A percentile compares a stretch with the other conserved stretches of the same genome.
Evolutionary conservation across 2,888 invertebrate species (phyloP).

Genomic region (Noctua comes): DNA sequence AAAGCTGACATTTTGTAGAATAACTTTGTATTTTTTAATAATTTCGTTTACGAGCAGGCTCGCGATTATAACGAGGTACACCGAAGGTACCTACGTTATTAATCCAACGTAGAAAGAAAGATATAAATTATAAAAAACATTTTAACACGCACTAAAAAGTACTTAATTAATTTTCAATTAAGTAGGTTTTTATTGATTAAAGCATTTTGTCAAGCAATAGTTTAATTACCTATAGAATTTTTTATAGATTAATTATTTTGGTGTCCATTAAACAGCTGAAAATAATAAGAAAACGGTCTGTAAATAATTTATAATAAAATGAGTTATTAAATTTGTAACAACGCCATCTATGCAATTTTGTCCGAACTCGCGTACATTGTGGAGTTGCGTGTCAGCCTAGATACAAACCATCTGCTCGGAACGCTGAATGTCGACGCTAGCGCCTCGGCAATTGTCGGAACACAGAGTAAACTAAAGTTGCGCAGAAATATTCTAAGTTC

Average conservation of each 20-base stretch:
- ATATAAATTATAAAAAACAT: neutral
- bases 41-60: constrained; percentile 59
- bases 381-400: constrained; percentile 52
- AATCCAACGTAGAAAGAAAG: neutral
- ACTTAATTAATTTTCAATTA: too few species aligned
- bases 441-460: constrained; percentile 68
- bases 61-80: constrained; percentile 64
- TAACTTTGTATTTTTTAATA: constrained; percentile 66
- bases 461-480: constrained; percentile 73
- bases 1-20: constrained; percentile 64
- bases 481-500: constrained; percentile 31
- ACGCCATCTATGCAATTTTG: constrained; percentile 73
- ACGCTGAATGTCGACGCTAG: constrained; percentile 63
- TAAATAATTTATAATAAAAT: neutral
- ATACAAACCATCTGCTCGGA: constrained; percentile 69
- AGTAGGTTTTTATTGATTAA: neutral
- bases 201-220: neutral
- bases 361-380: constrained; percentile 61
- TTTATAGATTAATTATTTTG: neutral
- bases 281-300: neutral
- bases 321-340: constrained; percentile 32
- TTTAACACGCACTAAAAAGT: neutral
- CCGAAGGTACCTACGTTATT: constrained; percentile 24
- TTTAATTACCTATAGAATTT: neutral
- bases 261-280: neutral